Conservation (phyloP, 2,888 invertebrate genomes). For the Agriopis leucophaearia region DNA sequence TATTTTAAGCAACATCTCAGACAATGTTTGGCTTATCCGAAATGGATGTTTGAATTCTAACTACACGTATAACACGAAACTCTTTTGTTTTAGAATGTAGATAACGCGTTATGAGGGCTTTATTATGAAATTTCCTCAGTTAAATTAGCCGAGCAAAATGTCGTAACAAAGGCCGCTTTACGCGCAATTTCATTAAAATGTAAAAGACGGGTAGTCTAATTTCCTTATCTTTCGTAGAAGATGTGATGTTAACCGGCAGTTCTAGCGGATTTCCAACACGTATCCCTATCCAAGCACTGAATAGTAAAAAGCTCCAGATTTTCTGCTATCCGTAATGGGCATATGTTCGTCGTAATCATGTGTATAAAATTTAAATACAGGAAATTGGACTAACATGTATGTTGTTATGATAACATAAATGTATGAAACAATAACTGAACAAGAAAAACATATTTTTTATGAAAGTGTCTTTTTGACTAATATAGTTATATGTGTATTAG, state of each 20-base stretch:
- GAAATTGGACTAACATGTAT: too few relatives aligned
- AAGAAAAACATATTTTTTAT: too few relatives aligned
- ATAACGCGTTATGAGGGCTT: slow-evolving; percentile 40
- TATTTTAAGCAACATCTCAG: not conserved
- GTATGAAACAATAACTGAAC: too few relatives aligned
- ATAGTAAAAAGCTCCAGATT: not conserved
- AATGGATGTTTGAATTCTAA: not conserved
- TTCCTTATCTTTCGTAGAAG: slow-evolving; percentile 31
- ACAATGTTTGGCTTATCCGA: not conserved
- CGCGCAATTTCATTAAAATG: slow-evolving; percentile 37
- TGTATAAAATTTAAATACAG: too few relatives aligned
- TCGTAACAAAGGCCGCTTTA: slow-evolving; percentile 36
- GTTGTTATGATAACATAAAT: too few relatives aligned
- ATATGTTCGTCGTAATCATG: not conserved
- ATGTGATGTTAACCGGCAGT: slow-evolving; percentile 17
- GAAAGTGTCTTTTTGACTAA: not conserved
- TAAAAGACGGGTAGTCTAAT: slow-evolving; percentile 32
- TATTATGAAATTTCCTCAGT: slow-evolving; percentile 46
- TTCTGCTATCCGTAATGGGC: not conserved
- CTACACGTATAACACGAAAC: not conserved
- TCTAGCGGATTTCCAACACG: slow-evolving; percentile 20
- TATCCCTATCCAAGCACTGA: not conserved
- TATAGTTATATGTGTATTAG: too few relatives aligned
- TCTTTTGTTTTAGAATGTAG: slow-evolving; percentile 23
- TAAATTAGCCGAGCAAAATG: slow-evolving; percentile 46